Percentiles rank a stretch among this genome's conserved stretches.
phyloP scores from a whole-genome alignment of 2,797 vertebrate genomes.

The Alfaro cultratus region DNA sequence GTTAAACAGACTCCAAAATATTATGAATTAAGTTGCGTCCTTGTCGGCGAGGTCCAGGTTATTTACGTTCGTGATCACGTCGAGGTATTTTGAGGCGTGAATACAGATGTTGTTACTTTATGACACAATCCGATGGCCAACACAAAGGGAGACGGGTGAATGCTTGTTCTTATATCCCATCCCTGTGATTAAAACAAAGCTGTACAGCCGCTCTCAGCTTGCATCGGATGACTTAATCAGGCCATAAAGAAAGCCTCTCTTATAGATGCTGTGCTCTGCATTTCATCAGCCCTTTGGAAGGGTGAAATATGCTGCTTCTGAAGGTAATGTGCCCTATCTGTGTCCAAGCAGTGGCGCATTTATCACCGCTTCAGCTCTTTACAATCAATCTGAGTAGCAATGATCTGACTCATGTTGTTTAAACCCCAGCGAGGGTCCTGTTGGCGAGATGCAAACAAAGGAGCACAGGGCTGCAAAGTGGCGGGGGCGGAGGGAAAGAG shows the following conservation, averaged over 20 bases:
- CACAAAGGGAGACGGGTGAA: slow-evolving; percentile 53
- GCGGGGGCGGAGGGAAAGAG: slow-evolving; percentile 12
- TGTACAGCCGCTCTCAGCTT: slow-evolving; percentile 47
- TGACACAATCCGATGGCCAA: slow-evolving; percentile 41
- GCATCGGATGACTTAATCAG: slow-evolving; percentile 78
- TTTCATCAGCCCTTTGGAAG: slow-evolving; percentile 77
- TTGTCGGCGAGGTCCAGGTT: background rate
- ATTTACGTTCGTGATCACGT: background rate
- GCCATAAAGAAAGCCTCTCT: slow-evolving; percentile 78
- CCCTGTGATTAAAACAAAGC: slow-evolving; percentile 71
- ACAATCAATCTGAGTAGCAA: slow-evolving; percentile 71
- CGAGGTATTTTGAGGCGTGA: background rate
- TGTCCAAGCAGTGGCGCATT: slow-evolving; percentile 75
- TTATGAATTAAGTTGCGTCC: background rate
- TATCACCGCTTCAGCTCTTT: slow-evolving; percentile 76
- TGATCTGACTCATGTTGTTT: slow-evolving; percentile 76
- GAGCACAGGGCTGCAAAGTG: slow-evolving; percentile 10
- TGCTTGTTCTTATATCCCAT: slow-evolving; percentile 50
- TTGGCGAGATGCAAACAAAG: slow-evolving; percentile 40
- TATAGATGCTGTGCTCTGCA: slow-evolving; percentile 71
- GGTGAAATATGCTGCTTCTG: slow-evolving; percentile 79
- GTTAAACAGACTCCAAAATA: background rate
- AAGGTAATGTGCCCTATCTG: slow-evolving; percentile 83
- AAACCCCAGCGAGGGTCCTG: slow-evolving; percentile 61
- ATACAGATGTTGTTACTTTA: slow-evolving; percentile 35